Evolutionary conservation across 2,113 vertebrate species (phyloP).

Genomic region (Saguinus midas): DNA sequence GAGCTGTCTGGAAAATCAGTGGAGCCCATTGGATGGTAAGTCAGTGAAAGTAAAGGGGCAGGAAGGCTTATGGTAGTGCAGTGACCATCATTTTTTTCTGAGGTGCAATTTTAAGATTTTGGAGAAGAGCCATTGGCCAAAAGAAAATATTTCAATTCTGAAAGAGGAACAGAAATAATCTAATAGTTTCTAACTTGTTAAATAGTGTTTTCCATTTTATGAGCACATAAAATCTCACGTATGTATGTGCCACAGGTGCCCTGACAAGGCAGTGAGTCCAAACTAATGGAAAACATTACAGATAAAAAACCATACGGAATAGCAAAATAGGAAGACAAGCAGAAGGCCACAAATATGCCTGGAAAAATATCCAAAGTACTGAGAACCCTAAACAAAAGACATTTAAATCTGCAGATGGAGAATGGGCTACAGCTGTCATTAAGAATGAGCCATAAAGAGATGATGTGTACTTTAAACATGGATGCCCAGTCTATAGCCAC

Average conservation of each 20-base stretch:
- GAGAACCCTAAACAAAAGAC: background rate
- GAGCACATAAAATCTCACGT: background rate
- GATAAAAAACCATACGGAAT: background rate
- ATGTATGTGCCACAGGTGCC: background rate
- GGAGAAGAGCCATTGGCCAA: conserved; percentile 37
- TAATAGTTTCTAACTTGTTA: conserved; percentile 59
- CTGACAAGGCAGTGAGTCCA: conserved; percentile 3
- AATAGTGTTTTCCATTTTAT: conserved; percentile 36
- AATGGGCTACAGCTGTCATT: background rate
- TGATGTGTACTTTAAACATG: background rate
- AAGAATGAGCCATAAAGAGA: conserved; percentile 16
- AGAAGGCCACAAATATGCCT: background rate
- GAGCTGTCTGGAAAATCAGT: conserved; percentile 5
- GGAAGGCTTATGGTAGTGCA: background rate
- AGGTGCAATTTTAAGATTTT: conserved; percentile 45
- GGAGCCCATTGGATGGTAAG: background rate
- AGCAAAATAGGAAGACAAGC: conserved; percentile 18
- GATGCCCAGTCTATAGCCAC: background rate
- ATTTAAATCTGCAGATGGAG: background rate
- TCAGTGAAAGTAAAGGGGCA: conserved; percentile 15
- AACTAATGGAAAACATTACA: conserved; percentile 8
- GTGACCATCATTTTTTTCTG: background rate
- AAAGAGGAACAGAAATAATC: conserved; percentile 53
- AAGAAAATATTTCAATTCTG: conserved; percentile 44
- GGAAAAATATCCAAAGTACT: background rate